Percentiles rank a stretch among this genome's conserved stretches.
phyloP scores from a whole-genome alignment of 2,888 invertebrate genomes.

The Exocentrus adspersus region DNA sequence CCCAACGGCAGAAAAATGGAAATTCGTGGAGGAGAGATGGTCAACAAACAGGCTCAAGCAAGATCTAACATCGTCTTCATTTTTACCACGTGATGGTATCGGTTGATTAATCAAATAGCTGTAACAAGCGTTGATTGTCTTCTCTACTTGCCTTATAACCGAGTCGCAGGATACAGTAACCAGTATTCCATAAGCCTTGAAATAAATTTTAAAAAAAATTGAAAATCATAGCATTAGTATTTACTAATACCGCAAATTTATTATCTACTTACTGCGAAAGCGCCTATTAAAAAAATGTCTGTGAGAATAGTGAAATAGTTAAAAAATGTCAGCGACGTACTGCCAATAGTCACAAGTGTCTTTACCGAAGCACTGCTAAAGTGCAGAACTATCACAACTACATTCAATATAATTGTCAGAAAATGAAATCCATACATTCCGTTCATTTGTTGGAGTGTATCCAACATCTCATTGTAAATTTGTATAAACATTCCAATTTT shows the following conservation, averaged over 20 bases:
- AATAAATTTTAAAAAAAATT: neutral
- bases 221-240: too few relatives aligned
- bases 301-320: neutral
- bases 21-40: neutral
- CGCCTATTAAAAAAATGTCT: neutral
- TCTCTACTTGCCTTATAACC: neutral
- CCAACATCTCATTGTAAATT: constrained; percentile 5
- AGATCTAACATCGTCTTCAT: neutral
- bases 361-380: constrained; percentile 14
- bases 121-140: neutral
- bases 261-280: constrained; percentile 9
- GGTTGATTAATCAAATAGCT: neutral
- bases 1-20: constrained; percentile 13
- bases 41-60: neutral
- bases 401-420: constrained; percentile 3
- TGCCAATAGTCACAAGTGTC: neutral
- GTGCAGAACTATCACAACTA: constrained; percentile 14
- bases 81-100: neutral
- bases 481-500: neutral
- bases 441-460: neutral
- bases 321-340: neutral
- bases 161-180: constrained; percentile 4
- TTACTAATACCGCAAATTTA: too few relatives aligned
- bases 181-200: constrained; percentile 3
- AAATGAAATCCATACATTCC: constrained; percentile 10